A percentile compares a stretch with the other conserved stretches of the same genome.
Evolutionary conservation across 2,113 vertebrate genomes (phyloP).

Genomic region (Ptychochromis oligacanthus): DNA sequence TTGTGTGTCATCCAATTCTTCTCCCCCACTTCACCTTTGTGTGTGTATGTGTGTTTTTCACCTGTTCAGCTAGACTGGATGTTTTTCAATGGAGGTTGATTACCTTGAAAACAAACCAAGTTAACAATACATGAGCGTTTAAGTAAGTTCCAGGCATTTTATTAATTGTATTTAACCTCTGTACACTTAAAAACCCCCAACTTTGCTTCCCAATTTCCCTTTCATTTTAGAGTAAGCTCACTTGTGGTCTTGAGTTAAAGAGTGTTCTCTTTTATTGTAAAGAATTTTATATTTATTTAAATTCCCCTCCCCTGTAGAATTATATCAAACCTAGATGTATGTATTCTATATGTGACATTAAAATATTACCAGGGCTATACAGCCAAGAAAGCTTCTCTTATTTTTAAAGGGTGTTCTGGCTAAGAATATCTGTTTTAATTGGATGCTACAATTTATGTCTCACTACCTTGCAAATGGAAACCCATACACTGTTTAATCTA

Average conservation of each 20-base stretch:
- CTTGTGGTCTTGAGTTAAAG: background rate
- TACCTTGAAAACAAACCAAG: background rate
- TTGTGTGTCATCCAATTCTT: conserved; percentile 62
- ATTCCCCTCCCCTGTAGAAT: no score
- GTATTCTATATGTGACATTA: no score
- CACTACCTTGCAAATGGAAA: no score
- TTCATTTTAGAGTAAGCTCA: background rate
- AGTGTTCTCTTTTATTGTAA: background rate
- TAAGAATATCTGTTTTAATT: no score
- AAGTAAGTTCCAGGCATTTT: background rate
- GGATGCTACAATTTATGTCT: no score
- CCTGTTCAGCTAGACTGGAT: background rate
- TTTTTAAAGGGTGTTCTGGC: no score
- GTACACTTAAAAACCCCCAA: background rate
- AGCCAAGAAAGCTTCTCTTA: no score
- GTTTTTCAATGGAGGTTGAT: background rate
- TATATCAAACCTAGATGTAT: no score
- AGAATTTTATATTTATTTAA: no score
- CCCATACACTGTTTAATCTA: no score
- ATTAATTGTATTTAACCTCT: background rate
- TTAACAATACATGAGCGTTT: background rate
- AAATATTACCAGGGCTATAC: no score
- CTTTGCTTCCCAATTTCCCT: background rate
- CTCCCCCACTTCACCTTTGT: conserved; percentile 48
- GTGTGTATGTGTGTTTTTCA: conserved; percentile 14